Evolutionary conservation across 2,888 invertebrate species (phyloP), one percentile per base, ranked within the genome.

Genomic region (Caenorhabditis sinica): DNA sequence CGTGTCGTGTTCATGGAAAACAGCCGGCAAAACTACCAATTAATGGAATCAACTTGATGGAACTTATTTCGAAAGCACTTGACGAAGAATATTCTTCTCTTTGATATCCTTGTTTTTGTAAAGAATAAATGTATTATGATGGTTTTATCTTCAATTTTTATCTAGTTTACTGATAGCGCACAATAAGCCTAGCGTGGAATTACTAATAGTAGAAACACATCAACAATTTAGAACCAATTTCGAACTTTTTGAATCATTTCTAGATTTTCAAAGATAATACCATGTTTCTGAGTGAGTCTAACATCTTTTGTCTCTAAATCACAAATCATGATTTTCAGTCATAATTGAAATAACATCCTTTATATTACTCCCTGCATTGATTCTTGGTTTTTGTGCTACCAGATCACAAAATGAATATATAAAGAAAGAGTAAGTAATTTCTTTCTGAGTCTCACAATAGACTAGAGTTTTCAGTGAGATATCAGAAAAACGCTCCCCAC

Each of bases 31-130:
- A 61, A 30, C 28, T 76, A 33, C 81, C 74, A 28, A 63, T 82
- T 23, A 77, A 74, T 61, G 77, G 77, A 30, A 76, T 77, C 40
- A 69, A 83, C 61, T 36, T 83, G 53, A 73, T 83, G 83, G 77
- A 83, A 13, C 28, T 83, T 9, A 83, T 83, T 33, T 61, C 77
- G n/a, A 72, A 74, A 23, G 73, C 69, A 20, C 61, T 83, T 20
- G 60, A 83, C 30, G 63, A 83, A 17, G 83, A 83, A 36, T 68
- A 65, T 20, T 53, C 65, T 30, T 69, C 56, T 25, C 40, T 72
- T 49, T 72, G 17, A 72, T 33, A 65, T 51, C 13, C 61, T 17
- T 43, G 0, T 28, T 25, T 20, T 45, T 25, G 40, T 60, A 63
- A 65, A 15, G 17, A 58, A 56, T 56, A 15, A 28, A 28, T 56